Base-by-base conservation (phyloP, 2,888 invertebrate genomes). In the Ramazzottius varieornatus region DNA sequence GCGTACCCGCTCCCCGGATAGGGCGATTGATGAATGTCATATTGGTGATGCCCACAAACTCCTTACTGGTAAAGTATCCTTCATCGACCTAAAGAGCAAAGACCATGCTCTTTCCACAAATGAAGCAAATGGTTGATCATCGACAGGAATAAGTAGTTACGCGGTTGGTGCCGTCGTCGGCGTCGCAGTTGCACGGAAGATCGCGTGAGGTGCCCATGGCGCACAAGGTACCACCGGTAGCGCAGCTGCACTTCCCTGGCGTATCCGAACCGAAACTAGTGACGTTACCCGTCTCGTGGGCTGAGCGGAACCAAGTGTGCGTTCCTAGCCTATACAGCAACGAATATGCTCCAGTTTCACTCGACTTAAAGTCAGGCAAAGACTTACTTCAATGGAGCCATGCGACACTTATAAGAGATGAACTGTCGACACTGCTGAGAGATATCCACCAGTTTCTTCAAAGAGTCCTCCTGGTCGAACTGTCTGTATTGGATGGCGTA, bases 161-260 rank as follows among this genome's bases (percentile, higher is more conserved):
- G n/a, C n/a, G n/a, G n/a, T n/a, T n/a, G n/a, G n/a, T n/a, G n/a
- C 8, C 40, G 40, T 54, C 54, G 29, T 54, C 54, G 54, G 54
- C 54, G 29, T 54, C 54, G 29, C 54, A 54, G 54, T 54, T 54
- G 54, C 54, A 54, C 20, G 54, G 29, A 24, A 54, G 54, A 54
- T 54, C 54, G 4, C 29, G 8, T 4, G 4, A 8, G 4, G n/a
- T 54, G 24, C 29, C 54, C 54, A 54, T 8, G 4, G 20, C 54
- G 29, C 54, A 54, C 16, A 54, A 8, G 16, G 20, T 4, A 16
- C 54, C 54, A 8, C 54, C 54, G 20, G 29, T 8, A 54, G 54
- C 29, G 29, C 54, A 54, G n/a, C 4, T 24, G 29, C 54, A 54
- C 29, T 29, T 16, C 4, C 54, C 54, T 4, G 54, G 54, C 54